These are phyloP conservation scores for Paradoxurus hermaphroditus DNA, from an alignment of 2,113 vertebrate species.

Conservation along the genomic window DNA sequence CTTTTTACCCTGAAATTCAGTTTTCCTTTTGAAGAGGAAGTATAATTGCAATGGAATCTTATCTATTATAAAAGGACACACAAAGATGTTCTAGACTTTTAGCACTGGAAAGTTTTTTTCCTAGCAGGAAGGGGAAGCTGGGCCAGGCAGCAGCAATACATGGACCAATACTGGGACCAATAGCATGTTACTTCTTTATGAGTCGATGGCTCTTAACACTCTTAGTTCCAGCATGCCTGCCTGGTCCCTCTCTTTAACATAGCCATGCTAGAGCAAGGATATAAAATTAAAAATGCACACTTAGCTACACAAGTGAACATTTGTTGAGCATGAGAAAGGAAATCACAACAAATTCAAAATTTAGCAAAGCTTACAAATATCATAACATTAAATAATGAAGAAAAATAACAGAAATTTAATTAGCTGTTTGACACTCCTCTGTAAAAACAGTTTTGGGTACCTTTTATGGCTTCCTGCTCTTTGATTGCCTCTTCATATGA, in stretches of 20 bases:
- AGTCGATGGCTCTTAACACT: not conserved
- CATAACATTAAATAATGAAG: not conserved
- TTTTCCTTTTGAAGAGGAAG: not conserved
- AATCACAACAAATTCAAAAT: not conserved
- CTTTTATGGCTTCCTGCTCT: not conserved
- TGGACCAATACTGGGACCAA: no score
- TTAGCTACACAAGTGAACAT: not conserved
- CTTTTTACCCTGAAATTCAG: not conserved
- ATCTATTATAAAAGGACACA: not conserved
- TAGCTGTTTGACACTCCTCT: not conserved
- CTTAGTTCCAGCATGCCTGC: no score
- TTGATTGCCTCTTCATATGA: conserved; percentile 17
- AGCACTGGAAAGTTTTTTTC: not conserved
- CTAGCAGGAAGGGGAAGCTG: not conserved
- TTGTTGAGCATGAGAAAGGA: not conserved
- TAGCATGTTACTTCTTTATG: not conserved
- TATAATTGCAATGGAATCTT: not conserved
- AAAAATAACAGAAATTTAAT: conserved; percentile 15
- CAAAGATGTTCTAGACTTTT: not conserved
- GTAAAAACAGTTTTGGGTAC: not conserved
- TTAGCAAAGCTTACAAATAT: not conserved
- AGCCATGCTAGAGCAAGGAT: not conserved
- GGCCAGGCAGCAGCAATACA: not conserved
- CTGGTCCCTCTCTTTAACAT: not conserved
- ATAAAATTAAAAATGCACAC: not conserved